phyloP scores from a whole-genome alignment of 2,113 vertebrate genomes.

The Daboia siamensis region DNA sequence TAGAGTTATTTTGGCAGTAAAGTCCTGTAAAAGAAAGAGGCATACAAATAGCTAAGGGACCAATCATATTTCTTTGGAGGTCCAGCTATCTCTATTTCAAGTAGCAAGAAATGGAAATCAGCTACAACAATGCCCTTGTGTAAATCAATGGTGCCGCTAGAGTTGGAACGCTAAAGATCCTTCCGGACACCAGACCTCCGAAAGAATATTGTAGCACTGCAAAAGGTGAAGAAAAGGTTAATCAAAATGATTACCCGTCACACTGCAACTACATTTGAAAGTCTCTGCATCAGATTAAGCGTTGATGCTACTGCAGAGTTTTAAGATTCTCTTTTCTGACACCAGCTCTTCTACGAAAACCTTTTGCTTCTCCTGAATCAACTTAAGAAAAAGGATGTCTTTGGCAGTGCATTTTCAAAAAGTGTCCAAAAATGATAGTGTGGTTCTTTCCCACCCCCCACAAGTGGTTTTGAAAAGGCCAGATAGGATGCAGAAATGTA shows the following conservation, averaged over 20 bases:
- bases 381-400: background rate
- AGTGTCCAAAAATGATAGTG: background rate
- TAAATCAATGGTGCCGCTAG: background rate
- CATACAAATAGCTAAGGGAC: background rate
- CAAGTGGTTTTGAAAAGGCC: background rate
- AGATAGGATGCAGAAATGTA: background rate
- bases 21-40: background rate
- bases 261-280: conserved; percentile 67
- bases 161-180: background rate
- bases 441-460: too few species aligned
- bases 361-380: background rate
- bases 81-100: background rate
- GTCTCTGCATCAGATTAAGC: conserved; percentile 59
- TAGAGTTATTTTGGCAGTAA: background rate
- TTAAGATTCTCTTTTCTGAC: conserved; percentile 31
- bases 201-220: background rate
- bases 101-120: background rate
- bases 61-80: background rate
- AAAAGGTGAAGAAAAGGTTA: background rate
- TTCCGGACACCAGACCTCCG: background rate
- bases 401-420: background rate
- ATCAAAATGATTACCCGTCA: background rate
- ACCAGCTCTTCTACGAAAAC: background rate
- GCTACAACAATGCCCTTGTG: background rate
- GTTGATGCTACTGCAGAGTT: conserved; percentile 60